A percentile compares a stretch with the other conserved stretches of the same genome.
phyloP scores from a whole-genome alignment of 2,888 invertebrate species.

The Tetragonula carbonaria region DNA sequence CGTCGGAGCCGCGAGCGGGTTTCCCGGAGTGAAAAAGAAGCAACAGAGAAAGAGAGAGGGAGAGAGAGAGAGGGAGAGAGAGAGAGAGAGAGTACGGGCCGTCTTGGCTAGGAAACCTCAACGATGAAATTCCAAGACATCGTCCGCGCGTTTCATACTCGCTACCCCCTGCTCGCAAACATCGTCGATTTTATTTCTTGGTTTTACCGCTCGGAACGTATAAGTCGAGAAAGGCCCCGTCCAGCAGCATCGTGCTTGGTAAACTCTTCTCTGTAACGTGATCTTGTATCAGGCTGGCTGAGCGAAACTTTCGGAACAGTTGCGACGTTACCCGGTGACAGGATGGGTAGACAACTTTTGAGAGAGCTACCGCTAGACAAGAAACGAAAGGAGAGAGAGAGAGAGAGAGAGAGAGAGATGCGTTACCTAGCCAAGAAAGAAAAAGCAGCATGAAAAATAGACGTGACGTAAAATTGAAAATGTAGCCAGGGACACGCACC shows the following conservation, averaged over 20 bases:
- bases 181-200: conserved; percentile 14
- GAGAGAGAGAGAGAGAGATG: conserved; percentile 11
- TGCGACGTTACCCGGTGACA: conserved; percentile 26
- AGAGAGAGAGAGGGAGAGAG: not conserved
- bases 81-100: not conserved
- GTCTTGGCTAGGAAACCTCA: conserved; percentile 2
- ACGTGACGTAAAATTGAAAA: conserved; percentile 68
- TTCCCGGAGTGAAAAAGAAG: not conserved
- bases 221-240: not conserved
- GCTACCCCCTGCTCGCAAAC: not conserved
- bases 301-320: conserved; percentile 30
- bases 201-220: not conserved
- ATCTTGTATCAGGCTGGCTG: conserved; percentile 4
- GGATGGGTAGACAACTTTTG: conserved; percentile 14
- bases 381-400: not conserved
- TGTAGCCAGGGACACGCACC: conserved; percentile 47
- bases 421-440: not conserved
- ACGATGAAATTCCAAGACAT: conserved; percentile 41
- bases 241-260: not conserved
- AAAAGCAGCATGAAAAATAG: conserved; percentile 57
- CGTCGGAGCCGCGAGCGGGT: not conserved
- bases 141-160: not conserved
- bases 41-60: not conserved
- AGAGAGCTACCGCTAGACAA: not conserved
- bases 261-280: conserved; percentile 27